A percentile compares a stretch with the other conserved stretches of the same genome.
Evolutionary conservation across 2,113 vertebrate species (phyloP).

Genomic region (Camelus dromedarius): DNA sequence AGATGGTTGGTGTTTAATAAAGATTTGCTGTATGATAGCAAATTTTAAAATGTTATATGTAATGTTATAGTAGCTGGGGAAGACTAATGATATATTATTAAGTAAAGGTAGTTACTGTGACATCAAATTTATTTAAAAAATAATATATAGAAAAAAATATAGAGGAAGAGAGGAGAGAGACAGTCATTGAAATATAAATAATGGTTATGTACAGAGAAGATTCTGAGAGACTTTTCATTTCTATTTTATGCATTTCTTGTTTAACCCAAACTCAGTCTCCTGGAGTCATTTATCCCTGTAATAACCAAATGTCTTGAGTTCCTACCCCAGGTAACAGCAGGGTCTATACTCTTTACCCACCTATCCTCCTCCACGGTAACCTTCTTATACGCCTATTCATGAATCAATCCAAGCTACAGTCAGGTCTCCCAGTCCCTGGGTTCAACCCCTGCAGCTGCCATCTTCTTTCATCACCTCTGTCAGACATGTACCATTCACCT

Average conservation of each 20-base stretch:
- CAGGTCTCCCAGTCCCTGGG: neutral
- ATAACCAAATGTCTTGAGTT: neutral
- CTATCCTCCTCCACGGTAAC: neutral
- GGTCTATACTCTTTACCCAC: neutral
- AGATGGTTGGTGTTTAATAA: neutral
- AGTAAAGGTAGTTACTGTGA: neutral
- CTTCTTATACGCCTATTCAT: neutral
- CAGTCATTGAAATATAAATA: conserved; percentile 5
- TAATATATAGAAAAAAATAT: neutral
- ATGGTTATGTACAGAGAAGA: neutral
- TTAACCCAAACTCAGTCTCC: neutral
- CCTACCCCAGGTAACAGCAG: neutral
- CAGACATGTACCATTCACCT: neutral
- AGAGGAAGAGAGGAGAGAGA: neutral
- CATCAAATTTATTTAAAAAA: neutral
- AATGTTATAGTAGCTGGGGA: neutral
- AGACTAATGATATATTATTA: neutral
- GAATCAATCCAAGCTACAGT: neutral
- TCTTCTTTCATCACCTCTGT: neutral
- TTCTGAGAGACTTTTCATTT: conserved; percentile 32
- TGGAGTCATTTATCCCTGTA: neutral
- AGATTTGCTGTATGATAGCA: neutral
- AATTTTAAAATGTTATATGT: neutral
- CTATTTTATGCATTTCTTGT: conserved; percentile 18
- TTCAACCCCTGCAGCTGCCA: neutral